Conservation (phyloP, 2,113 vertebrate genomes). For the Lichenostomus cassidix region DNA sequence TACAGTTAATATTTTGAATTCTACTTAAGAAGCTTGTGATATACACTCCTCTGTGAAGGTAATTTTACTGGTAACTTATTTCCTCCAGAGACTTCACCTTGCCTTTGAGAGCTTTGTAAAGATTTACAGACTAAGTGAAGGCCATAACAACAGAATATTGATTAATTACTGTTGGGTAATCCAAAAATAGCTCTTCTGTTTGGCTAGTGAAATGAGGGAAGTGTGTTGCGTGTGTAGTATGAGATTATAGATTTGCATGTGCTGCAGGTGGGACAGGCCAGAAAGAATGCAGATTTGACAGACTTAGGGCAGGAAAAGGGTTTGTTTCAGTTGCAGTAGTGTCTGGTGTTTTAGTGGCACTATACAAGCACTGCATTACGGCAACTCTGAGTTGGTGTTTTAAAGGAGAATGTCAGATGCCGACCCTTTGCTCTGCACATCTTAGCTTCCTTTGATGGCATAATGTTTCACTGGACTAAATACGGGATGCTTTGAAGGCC, state of each 20-base stretch:
- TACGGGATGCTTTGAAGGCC: not conserved
- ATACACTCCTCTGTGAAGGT: not conserved
- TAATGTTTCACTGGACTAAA: not conserved
- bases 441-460: not conserved
- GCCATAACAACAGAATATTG: not conserved
- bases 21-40: not conserved
- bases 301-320: fast-evolving
- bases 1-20: not conserved
- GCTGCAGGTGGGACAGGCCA: not conserved
- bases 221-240: not conserved
- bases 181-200: not conserved
- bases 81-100: not conserved
- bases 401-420: not conserved
- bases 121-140: not conserved
- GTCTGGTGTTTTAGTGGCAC: not conserved
- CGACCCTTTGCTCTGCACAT: not conserved
- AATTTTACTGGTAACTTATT: not conserved
- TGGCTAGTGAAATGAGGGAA: not conserved
- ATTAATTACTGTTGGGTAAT: not conserved
- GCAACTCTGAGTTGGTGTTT: not conserved
- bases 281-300: not conserved
- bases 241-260: not conserved
- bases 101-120: not conserved
- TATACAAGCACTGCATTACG: not conserved
- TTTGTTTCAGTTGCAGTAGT: not conserved